Evolutionary conservation across 37 sponge, comb jelly and placozoan genomes (phyloP).

Genomic region (Diacarnus erythraeanus): DNA sequence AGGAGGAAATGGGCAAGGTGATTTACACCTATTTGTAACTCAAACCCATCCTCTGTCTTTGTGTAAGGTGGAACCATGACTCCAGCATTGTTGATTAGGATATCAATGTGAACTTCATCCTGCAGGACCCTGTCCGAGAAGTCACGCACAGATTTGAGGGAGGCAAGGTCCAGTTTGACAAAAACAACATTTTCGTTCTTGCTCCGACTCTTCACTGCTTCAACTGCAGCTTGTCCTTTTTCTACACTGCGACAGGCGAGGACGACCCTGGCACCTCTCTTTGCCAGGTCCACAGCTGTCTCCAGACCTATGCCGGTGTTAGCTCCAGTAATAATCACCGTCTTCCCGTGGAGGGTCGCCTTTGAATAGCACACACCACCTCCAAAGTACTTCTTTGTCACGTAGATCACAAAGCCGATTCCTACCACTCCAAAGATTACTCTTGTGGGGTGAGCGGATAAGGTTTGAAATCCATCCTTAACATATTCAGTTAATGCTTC

Average conservation of each 20-base stretch:
- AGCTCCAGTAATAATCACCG: slow-evolving; percentile 85
- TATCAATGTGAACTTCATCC: slow-evolving; percentile 54
- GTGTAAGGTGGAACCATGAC: slow-evolving; percentile 33
- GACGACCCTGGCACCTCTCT: slow-evolving; percentile 73
- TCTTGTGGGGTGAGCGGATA: not conserved
- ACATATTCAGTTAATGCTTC: too few relatives aligned
- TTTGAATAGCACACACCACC: slow-evolving; percentile 60
- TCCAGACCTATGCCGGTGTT: slow-evolving; percentile 83
- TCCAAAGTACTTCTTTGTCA: not conserved
- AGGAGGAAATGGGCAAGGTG: slow-evolving; percentile 73
- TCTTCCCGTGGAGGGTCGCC: slow-evolving; percentile 69
- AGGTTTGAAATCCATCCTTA: not conserved
- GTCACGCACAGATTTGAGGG: slow-evolving; percentile 62
- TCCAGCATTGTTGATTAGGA: slow-evolving; percentile 88
- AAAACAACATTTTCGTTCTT: slow-evolving; percentile 41
- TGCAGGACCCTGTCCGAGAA: slow-evolving; percentile 61
- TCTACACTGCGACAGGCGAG: slow-evolving; percentile 75
- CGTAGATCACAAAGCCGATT: not conserved
- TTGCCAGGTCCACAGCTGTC: slow-evolving; percentile 83
- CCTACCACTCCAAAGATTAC: not conserved
- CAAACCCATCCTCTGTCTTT: slow-evolving; percentile 62
- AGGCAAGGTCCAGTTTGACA: slow-evolving; percentile 72
- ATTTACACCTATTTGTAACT: slow-evolving; percentile 59
- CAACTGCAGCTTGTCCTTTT: slow-evolving; percentile 61
- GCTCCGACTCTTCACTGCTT: slow-evolving; percentile 39